Evolutionary conservation across 2,888 invertebrate species (phyloP).

Genomic region (Lasiommata megera): DNA sequence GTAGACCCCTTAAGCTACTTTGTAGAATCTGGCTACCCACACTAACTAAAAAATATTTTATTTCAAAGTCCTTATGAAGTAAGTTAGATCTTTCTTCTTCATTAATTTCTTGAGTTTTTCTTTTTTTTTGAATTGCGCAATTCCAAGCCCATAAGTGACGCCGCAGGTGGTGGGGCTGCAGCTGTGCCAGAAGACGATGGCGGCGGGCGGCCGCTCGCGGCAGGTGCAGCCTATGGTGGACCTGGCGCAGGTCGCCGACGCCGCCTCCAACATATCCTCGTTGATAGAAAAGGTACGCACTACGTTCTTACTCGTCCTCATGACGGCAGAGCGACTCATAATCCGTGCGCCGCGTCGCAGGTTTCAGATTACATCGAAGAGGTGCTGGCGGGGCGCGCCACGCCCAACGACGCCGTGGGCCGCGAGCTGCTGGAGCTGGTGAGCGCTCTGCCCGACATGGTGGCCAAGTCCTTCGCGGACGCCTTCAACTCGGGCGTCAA

Average conservation of each 20-base stretch:
- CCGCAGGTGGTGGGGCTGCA: constrained; percentile 85
- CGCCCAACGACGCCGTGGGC: constrained; percentile 93
- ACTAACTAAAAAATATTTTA: too few species aligned
- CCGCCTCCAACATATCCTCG: constrained; percentile 88
- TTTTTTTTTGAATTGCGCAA: too few species aligned
- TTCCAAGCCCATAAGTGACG: too few species aligned
- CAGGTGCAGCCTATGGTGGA: constrained; percentile 84
- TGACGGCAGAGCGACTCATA: too few species aligned
- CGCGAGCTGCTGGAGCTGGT: constrained; percentile 94
- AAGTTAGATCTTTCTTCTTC: too few species aligned
- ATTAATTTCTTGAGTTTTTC: too few species aligned
- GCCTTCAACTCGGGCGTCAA: constrained; percentile 98
- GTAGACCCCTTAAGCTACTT: too few species aligned
- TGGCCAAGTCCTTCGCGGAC: constrained; percentile 92
- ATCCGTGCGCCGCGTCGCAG: constrained; percentile 36
- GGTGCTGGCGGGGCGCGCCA: constrained; percentile 89
- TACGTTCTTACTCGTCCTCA: too few species aligned
- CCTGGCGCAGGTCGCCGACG: constrained; percentile 91
- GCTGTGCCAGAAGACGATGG: constrained; percentile 91
- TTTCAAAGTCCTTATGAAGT: too few species aligned
- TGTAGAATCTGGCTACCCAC: too few species aligned
- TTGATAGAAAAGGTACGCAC: constrained; percentile 86
- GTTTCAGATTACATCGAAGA: constrained; percentile 95
- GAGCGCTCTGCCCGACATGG: constrained; percentile 95
- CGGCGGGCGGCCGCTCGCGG: constrained; percentile 76